Evolutionary conservation across 2,113 vertebrate genomes (phyloP).

Genomic region (Ochotona princeps): DNA sequence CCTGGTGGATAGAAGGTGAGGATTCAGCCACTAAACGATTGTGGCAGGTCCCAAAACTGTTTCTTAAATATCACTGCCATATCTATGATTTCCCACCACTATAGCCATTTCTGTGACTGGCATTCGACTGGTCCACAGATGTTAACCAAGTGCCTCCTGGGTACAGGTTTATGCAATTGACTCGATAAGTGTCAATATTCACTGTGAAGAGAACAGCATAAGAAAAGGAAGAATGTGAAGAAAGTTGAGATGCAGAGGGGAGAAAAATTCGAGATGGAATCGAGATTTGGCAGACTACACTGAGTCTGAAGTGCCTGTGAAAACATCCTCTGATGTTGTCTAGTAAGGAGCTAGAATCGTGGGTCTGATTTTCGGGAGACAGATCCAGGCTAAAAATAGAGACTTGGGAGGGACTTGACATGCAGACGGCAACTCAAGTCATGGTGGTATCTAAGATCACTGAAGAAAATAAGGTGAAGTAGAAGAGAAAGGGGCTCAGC

Average conservation of each 20-base stretch:
- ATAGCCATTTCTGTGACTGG: neutral
- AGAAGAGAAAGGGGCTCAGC: neutral
- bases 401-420: neutral
- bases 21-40: too few relatives aligned
- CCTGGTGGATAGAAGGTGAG: too few relatives aligned
- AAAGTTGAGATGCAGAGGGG: neutral
- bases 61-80: neutral
- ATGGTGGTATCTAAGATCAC: neutral
- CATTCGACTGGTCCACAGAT: conserved; percentile 40
- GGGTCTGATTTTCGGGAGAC: neutral
- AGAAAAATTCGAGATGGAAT: neutral
- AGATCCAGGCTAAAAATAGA: conserved; percentile 25
- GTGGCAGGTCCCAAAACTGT: neutral
- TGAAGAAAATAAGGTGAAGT: neutral
- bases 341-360: neutral
- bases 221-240: neutral
- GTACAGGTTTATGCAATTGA: neutral
- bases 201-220: neutral
- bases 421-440: conserved; percentile 19
- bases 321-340: conserved; percentile 2
- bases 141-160: neutral
- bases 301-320: neutral
- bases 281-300: conserved; percentile 17
- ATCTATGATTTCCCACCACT: conserved; percentile 14
- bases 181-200: neutral